Base-by-base conservation (phyloP, 2,888 invertebrate genomes). In the Hydrotaea cyrtoneurina region DNA sequence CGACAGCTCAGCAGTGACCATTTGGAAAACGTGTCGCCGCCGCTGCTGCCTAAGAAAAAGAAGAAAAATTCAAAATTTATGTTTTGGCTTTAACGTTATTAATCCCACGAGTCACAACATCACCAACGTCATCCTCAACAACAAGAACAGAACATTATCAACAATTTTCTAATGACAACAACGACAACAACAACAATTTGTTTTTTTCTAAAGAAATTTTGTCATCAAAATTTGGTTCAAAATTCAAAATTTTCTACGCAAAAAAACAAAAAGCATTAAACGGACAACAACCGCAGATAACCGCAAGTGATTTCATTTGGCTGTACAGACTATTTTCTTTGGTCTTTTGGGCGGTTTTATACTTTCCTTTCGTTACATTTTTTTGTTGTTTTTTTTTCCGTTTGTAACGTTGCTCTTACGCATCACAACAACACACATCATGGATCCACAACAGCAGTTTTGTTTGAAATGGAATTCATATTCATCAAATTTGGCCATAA, bases 401-500 rank as follows among this genome's bases (percentile, higher is more conserved):
- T 4, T 50, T n/a, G n/a, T 50, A 50, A 50, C 50, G 50, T 11
- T 13, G 43, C 43, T 15, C 71, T n/a, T 43, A 59, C 7, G 13
- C 21, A 64, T 53, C 21, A 69, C 43, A 69, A 31, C 2, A 31
- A 21, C 36, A 78, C 57, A 46, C 82, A 83, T 66, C 75, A 97
- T 97, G 97, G 97, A 97, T 95, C 96, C 96, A 93, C 97, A 97
- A 94, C 97, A 97, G 94, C 97, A 97, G 94, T 97, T 97, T 94
- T 97, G 97, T 94, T 95, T 97, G 91, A 97, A 97, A 95, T 97
- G 97, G 97, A 97, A 97, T 95, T 97, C 97, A 94, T 97, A 97
- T 93, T 97, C 97, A 93, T 97, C 96, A 91, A 97, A 97, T 94
- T 94, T 97, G 93, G 97, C 97, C 90, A 96, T 97, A 90, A 96